Evolutionary conservation across 2,113 vertebrate genomes (phyloP), one percentile per base, ranked within the genome.

Genomic region (Xenopus tropicalis): DNA sequence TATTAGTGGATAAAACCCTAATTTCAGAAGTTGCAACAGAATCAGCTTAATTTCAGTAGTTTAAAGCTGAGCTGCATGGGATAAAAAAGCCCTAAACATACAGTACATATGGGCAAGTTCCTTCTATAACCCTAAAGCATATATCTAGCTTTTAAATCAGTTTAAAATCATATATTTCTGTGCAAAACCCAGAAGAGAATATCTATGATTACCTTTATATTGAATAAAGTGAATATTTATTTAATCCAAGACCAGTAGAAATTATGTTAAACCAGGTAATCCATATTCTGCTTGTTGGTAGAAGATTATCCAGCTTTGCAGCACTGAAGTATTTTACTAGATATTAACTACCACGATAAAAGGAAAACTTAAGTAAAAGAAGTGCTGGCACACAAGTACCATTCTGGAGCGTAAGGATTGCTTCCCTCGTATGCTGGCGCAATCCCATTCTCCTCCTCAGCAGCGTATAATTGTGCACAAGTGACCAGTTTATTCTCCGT

Each of bases 1-100:
- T n/a, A n/a, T n/a, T n/a, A n/a, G n/a, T n/a, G n/a, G n/a, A n/a
- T n/a, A n/a, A n/a, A n/a, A n/a, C n/a, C n/a, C n/a, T n/a, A 37
- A 37, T 0, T 78, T 78, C 70, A 86, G 84, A 87, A 75, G 79
- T 86, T 82, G 80, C 78, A 80, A 82, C 82, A 80, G 84, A 90
- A 87, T 90, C 88, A 86, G 85, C 85, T 88, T 91, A 88, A 88
- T 88, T 90, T 87, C 80, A 79, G 84, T 81, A 85, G 83, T 82
- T 69, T 78, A 69, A 80, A 80, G 70, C 75, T 82, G 79, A 79
- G 82, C 79, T 74, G 74, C 64, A 43, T 72, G 76, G 78, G 80
- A 87, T 90, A 83, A 89, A 87, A 86, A 80, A 37, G 29, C 85
- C 84, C 82, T 87, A 85, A 86, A 88, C 29, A 37, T 37, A 37